Base-by-base conservation (phyloP, 2,113 vertebrate species). In the Ictidomys tridecemlineatus region DNA sequence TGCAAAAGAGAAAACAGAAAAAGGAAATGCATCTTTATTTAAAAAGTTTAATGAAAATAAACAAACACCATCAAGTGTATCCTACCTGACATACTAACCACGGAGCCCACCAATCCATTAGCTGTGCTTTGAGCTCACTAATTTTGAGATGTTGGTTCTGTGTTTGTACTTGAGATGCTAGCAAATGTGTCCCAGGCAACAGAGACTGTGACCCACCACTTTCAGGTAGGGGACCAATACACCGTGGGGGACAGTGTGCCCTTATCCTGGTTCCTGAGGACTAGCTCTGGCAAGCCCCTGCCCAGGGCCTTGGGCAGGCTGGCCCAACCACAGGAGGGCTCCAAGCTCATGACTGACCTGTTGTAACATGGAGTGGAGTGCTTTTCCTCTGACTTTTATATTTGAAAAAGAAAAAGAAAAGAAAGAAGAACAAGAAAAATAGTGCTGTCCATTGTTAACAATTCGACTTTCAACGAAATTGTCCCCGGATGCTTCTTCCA, bases 241-340 rank as follows among this genome's bases (percentile, higher is more conserved):
- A 0, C 30, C 3, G 0, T 28, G 42, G 0, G 4, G 67, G 73
- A n/a, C 6, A 1, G n/a, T 3, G 4, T 10, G 32, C 7, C 1
- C 72, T 4, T 34, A 5, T 14, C 0, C 0, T 1, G 0, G 51
- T 24, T 16, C 39, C 48, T 37, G 34, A 56, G 39, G 24, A 9
- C 34, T 8, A 1, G 48, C 42, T 48, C 80, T 0, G 2, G 45
- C 34, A 12, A 28, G 2, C 45, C 28, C 42, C 63, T 2, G 58
- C 20, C 37, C 16, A 37, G 16, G 13, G 17, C 51, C 84, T 39
- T 14, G 2, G 34, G 34, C n/a, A 61, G 18, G 9, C 24, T n/a
- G 24, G 51, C 70, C 34, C 30, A 91, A 58, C 13, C 17, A 63
- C 24, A 61, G 2, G 8, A 53, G 65, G 32, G 30, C 20, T 22